These are phyloP conservation scores for Bimastos eiseni DNA, from an alignment of 2,888 invertebrate genomes.

Conservation along the genomic window DNA sequence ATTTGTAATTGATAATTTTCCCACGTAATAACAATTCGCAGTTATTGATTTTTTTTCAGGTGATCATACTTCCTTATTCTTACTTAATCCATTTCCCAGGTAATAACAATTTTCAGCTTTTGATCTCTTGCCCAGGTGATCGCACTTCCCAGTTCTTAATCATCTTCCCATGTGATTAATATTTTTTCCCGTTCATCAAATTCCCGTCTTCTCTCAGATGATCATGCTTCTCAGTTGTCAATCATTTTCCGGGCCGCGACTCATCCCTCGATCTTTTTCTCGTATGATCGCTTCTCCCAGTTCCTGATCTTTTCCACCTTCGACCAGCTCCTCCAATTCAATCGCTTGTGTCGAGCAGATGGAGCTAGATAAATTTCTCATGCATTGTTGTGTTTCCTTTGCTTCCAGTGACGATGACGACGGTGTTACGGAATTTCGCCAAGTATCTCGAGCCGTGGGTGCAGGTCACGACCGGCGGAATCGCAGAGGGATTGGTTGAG, in stretches of 20 bases:
- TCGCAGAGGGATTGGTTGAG: constrained; percentile 31
- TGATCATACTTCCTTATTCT: not conserved
- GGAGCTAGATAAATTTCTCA: not conserved
- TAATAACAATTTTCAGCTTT: constrained; percentile 4
- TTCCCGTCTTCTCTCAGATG: no score
- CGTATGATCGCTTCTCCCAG: no score
- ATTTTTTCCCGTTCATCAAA: no score
- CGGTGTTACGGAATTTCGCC: constrained; percentile 35
- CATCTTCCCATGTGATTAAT: no score
- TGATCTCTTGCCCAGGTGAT: not conserved
- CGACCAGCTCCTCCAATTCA: not conserved
- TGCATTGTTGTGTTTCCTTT: not conserved
- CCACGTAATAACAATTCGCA: no score
- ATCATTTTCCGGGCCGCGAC: no score
- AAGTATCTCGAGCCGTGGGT: constrained; percentile 35
- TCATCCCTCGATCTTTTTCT: no score
- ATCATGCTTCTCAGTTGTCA: no score
- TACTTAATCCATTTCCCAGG: no score
- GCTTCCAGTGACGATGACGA: constrained; percentile 30
- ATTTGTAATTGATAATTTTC: no score
- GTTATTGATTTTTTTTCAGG: constrained; percentile 16
- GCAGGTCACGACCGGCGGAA: constrained; percentile 23
- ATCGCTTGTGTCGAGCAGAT: not conserved
- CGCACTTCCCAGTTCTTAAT: not conserved
- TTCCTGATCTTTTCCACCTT: no score